Percentiles rank a stretch among this genome's conserved stretches.
These are phyloP conservation scores for Pediacus dermestoides DNA, from an alignment of 2,888 invertebrate species.

Conservation along the genomic window DNA sequence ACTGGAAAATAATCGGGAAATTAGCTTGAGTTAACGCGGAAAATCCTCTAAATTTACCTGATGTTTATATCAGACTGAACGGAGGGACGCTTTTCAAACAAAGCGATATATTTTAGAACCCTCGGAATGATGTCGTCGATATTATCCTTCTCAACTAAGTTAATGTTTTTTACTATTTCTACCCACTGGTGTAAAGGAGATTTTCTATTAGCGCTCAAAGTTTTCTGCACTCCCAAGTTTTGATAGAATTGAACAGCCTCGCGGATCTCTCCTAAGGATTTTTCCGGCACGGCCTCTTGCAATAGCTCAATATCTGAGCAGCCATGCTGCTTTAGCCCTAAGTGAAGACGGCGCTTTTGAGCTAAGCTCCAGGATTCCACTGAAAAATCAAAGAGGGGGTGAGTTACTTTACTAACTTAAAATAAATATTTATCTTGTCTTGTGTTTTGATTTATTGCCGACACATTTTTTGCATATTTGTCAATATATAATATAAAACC, in stretches of 20 bases:
- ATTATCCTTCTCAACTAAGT: conserved; percentile 10
- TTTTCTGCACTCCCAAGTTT: conserved; percentile 20
- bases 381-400: no score
- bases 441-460: no score
- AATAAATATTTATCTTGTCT: no score
- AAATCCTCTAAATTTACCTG: conserved; percentile 25
- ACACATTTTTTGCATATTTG: no score
- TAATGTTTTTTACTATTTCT: conserved; percentile 30
- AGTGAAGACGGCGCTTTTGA: no score
- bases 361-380: no score
- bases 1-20: conserved; percentile 16
- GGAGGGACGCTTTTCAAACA: conserved; percentile 37
- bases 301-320: conserved; percentile 34
- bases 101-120: conserved; percentile 43
- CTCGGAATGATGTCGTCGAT: conserved; percentile 35
- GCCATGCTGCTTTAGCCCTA: conserved; percentile 36
- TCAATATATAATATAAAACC: no score
- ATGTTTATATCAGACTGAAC: conserved; percentile 30
- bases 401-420: no score
- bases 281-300: conserved; percentile 34
- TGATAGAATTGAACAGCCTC: conserved; percentile 35
- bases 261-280: conserved; percentile 35
- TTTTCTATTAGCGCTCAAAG: not conserved
- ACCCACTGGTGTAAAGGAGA: conserved; percentile 32
- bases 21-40: not conserved